Percentiles rank a stretch among this genome's conserved stretches.
Evolutionary conservation across 2,888 invertebrate species (phyloP).

Genomic region (Eupeodes latifasciatus): DNA sequence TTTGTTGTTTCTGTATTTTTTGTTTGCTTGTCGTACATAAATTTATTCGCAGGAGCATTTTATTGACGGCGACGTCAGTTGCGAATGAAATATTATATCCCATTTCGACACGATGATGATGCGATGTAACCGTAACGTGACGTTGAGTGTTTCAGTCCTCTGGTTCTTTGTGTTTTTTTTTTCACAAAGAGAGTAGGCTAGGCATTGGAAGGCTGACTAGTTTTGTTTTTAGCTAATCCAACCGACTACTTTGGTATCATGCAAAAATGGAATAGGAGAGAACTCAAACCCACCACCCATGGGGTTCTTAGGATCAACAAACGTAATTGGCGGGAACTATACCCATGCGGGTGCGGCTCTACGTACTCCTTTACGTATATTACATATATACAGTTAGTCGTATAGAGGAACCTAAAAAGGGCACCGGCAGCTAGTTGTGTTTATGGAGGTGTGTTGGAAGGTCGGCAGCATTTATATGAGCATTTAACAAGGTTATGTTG

Average conservation of each 20-base stretch:
- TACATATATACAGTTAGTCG: too few relatives aligned
- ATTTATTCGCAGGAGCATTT: constrained; percentile 44
- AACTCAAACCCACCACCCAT: constrained; percentile 39
- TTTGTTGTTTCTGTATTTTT: constrained; percentile 2
- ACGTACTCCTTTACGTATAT: background rate
- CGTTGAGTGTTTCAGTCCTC: background rate
- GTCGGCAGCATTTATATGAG: constrained; percentile 44
- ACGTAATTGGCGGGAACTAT: constrained; percentile 63
- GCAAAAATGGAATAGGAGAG: constrained; percentile 11
- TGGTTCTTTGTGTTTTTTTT: background rate
- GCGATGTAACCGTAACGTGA: background rate
- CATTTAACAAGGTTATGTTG: constrained; percentile 70
- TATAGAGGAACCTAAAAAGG: background rate
- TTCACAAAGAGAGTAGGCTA: background rate
- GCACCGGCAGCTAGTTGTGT: constrained; percentile 8
- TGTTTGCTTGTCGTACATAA: constrained; percentile 39
- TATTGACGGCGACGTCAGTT: constrained; percentile 49
- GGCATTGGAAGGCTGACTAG: background rate
- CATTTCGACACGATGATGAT: background rate
- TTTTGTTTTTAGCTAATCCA: constrained; percentile 44
- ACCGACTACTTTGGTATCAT: constrained; percentile 16
- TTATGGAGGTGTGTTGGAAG: background rate
- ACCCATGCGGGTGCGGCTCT: background rate
- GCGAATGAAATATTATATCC: constrained; percentile 39
- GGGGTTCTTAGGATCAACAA: constrained; percentile 50